Percentiles rank a stretch among this genome's conserved stretches.
These are phyloP conservation scores for Podarcis raffonei DNA, from an alignment of 2,113 vertebrate species.

Conservation along the genomic window DNA sequence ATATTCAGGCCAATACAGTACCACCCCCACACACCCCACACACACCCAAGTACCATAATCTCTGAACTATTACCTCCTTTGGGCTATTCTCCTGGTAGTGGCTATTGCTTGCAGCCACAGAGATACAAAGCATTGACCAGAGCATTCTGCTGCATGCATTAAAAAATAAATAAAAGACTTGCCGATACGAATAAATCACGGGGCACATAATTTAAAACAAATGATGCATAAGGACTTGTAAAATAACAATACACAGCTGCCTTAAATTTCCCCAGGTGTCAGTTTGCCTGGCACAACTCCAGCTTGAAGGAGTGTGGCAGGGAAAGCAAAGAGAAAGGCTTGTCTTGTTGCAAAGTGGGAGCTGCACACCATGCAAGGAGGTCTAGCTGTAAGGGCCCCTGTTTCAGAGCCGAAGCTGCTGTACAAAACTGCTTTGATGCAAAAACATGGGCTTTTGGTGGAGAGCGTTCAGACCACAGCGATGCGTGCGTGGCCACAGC, in stretches of 20 bases:
- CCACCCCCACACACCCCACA: too few species aligned
- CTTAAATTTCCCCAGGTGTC: slow-evolving; percentile 47
- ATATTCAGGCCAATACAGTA: too few species aligned
- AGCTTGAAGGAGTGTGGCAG: slow-evolving; percentile 10
- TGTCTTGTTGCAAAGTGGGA: not conserved
- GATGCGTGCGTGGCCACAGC: too few species aligned
- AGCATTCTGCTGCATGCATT: slow-evolving; percentile 1
- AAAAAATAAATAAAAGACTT: not conserved
- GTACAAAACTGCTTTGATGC: too few species aligned
- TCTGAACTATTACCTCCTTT: not conserved
- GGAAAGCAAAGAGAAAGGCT: not conserved
- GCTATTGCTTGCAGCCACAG: slow-evolving; percentile 16
- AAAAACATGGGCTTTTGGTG: too few species aligned
- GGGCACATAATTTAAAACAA: slow-evolving; percentile 63
- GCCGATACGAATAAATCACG: slow-evolving; percentile 57
- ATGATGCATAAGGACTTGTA: slow-evolving; percentile 51
- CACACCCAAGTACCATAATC: not conserved
- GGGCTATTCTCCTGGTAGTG: not conserved
- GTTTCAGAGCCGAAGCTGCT: not conserved
- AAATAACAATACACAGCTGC: slow-evolving; percentile 57
- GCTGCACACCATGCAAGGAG: not conserved
- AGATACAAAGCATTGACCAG: slow-evolving; percentile 10
- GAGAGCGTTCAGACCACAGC: too few species aligned
- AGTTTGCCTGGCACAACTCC: slow-evolving; percentile 35
- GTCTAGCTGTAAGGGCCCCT: not conserved